phyloP scores from a whole-genome alignment of 2,888 invertebrate genomes.

The Drosophila longiperda region DNA sequence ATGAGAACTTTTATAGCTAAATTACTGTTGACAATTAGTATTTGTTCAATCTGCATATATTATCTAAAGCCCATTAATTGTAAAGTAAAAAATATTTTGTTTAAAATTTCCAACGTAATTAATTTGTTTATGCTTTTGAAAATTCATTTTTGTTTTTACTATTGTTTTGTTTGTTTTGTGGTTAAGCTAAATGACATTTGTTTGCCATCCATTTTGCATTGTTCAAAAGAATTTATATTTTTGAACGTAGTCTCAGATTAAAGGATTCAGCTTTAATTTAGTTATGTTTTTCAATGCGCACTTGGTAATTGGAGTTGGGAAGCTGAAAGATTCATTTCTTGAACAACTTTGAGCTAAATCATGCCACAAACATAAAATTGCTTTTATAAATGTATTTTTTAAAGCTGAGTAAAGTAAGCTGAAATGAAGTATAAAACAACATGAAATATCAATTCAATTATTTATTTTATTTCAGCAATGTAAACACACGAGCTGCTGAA shows the following conservation, averaged over 20 bases:
- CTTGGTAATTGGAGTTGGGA: background rate
- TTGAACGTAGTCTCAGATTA: background rate
- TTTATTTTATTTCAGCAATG: conserved; percentile 23
- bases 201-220: background rate
- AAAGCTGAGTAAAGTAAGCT: conserved; percentile 2
- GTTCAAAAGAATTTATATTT: background rate
- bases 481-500: conserved; percentile 10
- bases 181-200: conserved; percentile 21
- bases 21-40: conserved; percentile 25
- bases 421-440: background rate
- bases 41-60: conserved; percentile 39
- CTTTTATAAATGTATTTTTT: background rate
- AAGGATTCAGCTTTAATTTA: background rate
- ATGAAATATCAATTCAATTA: conserved; percentile 9
- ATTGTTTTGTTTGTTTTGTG: conserved; percentile 12
- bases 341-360: background rate
- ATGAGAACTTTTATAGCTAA: conserved; percentile 16
- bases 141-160: conserved; percentile 1
- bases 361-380: background rate
- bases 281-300: background rate
- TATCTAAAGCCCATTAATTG: conserved; percentile 55
- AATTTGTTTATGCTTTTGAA: conserved; percentile 37
- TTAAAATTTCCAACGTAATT: conserved; percentile 27
- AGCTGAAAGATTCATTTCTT: background rate
- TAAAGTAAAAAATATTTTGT: conserved; percentile 38